Evolutionary conservation across 2,797 vertebrate species (phyloP), one percentile per base, ranked within the genome.

Genomic region (Poeciliopsis presidionis): DNA sequence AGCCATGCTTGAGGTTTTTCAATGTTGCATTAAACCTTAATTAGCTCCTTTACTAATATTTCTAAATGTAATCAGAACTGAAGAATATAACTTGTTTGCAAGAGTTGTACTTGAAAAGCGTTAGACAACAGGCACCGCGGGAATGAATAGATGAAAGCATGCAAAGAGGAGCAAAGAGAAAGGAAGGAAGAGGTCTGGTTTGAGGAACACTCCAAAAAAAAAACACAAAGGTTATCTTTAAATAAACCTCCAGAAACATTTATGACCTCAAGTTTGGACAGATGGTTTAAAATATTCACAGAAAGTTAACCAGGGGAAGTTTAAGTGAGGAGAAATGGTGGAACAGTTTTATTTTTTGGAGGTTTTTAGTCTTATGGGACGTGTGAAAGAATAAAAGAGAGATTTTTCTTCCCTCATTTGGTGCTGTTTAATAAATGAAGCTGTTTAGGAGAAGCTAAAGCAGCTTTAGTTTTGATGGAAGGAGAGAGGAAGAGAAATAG

Each of bases 171-270:
- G 81, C 75, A 79, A 73, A 75, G 78, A 90, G 87, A 87, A 85
- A 81, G 90, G 91, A 92, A 92, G 94, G 84, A 94, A 93, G 83
- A 76, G 76, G 85, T 88, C 73, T 43, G 81, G 82, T 82, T 78
- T 70, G 59, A 63, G 80, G 63, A 74, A 57, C 74, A 77, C 78
- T 84, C 36, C 36, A 43, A 46, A 46, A 46, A 46, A 45, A 82
- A 78, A 86, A 84, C 90, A 95, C 93, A 94, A 93, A 90, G 88
- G 87, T 76, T 80, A 83, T 91, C 90, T 90, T 90, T 90, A 94
- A 94, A 95, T 90, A 93, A 90, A 88, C 86, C 82, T 84, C 80
- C 85, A 87, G 90, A 91, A 88, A 73, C 87, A 88, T 93, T 93
- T 91, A 92, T 75, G 81, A 87, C 78, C 78, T 82, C 53, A 78